These are phyloP conservation scores for Pterocles gutturalis DNA, from an alignment of 2,113 vertebrate species.

Conservation along the genomic window DNA sequence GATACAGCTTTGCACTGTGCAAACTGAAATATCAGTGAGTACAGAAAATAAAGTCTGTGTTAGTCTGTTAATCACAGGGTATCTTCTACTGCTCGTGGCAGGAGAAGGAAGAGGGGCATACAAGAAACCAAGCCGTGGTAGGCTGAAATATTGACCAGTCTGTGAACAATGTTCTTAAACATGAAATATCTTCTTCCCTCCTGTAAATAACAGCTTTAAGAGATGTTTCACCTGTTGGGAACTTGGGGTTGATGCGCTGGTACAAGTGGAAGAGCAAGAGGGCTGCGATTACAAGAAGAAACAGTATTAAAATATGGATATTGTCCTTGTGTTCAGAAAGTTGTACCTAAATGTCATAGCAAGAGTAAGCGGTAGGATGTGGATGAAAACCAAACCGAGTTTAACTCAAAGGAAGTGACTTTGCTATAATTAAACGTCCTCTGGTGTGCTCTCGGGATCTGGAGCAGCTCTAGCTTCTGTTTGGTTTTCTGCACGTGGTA, in stretches of 20 bases:
- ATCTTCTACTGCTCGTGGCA: background rate
- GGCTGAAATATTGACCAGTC: background rate
- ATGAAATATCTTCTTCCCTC: background rate
- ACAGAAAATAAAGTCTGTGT: background rate
- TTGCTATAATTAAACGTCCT: background rate
- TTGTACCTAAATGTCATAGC: background rate
- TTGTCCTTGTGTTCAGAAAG: background rate
- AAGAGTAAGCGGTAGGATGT: background rate
- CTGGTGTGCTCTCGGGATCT: background rate
- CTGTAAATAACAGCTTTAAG: background rate
- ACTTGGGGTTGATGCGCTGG: background rate
- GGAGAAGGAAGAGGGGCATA: background rate
- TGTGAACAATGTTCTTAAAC: accelerated
- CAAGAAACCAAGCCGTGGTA: background rate
- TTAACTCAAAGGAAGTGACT: background rate
- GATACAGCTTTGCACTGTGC: background rate
- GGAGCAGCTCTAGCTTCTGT: background rate
- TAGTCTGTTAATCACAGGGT: background rate
- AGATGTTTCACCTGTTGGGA: background rate
- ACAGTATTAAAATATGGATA: accelerated
- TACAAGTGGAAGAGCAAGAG: background rate
- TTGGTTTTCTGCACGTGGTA: accelerated
- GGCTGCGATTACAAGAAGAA: background rate
- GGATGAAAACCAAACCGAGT: background rate
- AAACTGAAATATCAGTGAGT: background rate